These are phyloP conservation scores for Nibea coibor DNA, from an alignment of 2,113 vertebrate species.

Conservation along the genomic window DNA sequence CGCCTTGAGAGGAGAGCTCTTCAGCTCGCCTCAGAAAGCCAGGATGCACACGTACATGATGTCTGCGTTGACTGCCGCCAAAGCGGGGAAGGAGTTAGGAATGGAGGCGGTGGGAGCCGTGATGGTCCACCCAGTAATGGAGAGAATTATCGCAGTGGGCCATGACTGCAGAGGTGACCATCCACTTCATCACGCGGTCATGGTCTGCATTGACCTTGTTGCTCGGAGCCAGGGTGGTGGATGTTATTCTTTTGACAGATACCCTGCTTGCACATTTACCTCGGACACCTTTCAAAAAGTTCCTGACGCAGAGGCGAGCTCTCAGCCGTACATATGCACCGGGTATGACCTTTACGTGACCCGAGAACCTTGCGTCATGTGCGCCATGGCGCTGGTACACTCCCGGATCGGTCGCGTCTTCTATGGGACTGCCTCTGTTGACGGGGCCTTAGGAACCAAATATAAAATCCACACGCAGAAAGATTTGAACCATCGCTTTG, in stretches of 20 bases:
- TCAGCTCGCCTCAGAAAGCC: slow-evolving; percentile 76
- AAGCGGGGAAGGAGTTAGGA: slow-evolving; percentile 64
- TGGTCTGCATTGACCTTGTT: slow-evolving; percentile 91
- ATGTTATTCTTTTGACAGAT: slow-evolving; percentile 68
- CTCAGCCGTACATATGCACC: slow-evolving; percentile 88
- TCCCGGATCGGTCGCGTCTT: slow-evolving; percentile 89
- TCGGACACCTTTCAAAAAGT: background rate
- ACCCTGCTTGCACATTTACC: slow-evolving; percentile 76
- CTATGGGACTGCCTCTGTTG: slow-evolving; percentile 81
- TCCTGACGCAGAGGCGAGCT: background rate
- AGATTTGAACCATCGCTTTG: slow-evolving; percentile 90
- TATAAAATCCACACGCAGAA: slow-evolving; percentile 86
- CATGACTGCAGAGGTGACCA: slow-evolving; percentile 83
- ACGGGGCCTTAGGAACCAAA: slow-evolving; percentile 87
- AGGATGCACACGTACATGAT: slow-evolving; percentile 86
- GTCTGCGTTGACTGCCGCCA: slow-evolving; percentile 81
- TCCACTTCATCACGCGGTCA: slow-evolving; percentile 88
- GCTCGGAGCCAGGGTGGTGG: slow-evolving; percentile 88
- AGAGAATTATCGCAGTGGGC: slow-evolving; percentile 80
- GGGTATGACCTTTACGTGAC: slow-evolving; percentile 91
- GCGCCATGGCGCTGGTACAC: slow-evolving; percentile 92
- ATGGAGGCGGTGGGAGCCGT: slow-evolving; percentile 85
- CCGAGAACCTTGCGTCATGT: slow-evolving; percentile 90
- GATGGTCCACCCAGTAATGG: slow-evolving; percentile 81
- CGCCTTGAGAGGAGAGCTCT: slow-evolving; percentile 82